These are phyloP conservation scores for Empidonax traillii DNA, from an alignment of 2,113 vertebrate genomes.

Conservation along the genomic window DNA sequence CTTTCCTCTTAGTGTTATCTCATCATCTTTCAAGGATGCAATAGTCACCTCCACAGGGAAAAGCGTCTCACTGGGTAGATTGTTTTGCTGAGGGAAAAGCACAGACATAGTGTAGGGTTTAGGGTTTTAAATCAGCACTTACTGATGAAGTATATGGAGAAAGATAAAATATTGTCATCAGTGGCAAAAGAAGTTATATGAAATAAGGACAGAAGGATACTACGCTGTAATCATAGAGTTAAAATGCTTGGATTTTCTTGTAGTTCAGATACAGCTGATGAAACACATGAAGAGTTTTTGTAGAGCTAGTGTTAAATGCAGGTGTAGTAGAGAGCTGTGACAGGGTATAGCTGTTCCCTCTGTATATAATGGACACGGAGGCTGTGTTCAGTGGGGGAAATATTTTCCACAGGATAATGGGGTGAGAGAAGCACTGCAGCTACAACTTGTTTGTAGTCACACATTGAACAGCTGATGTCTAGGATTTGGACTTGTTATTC, in stretches of 20 bases:
- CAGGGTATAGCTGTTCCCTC: neutral
- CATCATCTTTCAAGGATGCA: neutral
- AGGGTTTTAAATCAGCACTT: neutral
- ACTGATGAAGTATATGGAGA: neutral
- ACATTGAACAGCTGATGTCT: neutral
- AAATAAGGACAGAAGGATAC: neutral
- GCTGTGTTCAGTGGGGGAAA: neutral
- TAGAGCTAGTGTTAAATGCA: neutral
- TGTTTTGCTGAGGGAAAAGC: neutral
- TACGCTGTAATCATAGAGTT: neutral
- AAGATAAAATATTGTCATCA: neutral
- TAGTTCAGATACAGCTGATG: neutral
- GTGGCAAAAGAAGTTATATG: neutral
- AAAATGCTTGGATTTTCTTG: neutral
- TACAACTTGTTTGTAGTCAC: neutral
- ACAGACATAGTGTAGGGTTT: neutral
- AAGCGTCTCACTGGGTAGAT: neutral
- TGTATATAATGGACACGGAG: neutral
- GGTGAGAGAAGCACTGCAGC: neutral
- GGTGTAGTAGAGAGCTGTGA: neutral
- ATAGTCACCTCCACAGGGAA: neutral
- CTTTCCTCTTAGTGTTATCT: neutral
- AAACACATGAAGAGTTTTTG: neutral
- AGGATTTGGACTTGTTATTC: neutral
- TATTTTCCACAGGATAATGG: neutral